Conservation (phyloP, 2,797 vertebrate genomes). For the Petrocephalus sullivani region DNA sequence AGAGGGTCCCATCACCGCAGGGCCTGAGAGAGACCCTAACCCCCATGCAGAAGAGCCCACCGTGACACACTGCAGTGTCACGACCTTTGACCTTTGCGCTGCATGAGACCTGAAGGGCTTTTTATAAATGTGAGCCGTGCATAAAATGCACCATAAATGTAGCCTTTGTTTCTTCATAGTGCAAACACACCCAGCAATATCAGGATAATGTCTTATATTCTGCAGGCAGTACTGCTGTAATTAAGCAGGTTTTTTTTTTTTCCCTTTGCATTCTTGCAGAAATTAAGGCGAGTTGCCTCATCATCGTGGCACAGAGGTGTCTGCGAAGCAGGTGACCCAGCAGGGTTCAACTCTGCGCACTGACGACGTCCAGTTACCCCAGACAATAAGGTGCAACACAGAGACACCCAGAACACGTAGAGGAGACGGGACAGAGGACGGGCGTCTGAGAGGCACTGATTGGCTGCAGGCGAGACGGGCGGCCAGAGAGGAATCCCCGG, state of each 20-base stretch:
- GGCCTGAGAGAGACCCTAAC: slow-evolving; percentile 32
- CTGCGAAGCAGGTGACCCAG: background rate
- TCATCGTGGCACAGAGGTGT: background rate
- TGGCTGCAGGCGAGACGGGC: background rate
- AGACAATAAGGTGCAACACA: background rate
- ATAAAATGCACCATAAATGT: background rate
- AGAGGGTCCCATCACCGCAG: slow-evolving; percentile 50
- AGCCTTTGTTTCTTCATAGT: background rate
- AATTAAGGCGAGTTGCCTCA: background rate
- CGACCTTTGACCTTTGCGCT: background rate
- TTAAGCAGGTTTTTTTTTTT: background rate
- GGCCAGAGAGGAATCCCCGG: background rate
- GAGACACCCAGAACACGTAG: background rate
- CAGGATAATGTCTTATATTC: background rate
- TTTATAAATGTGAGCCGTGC: background rate
- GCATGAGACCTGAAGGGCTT: background rate
- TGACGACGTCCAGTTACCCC: background rate
- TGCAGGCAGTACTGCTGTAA: background rate
- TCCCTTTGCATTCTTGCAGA: background rate
- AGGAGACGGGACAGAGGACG: background rate
- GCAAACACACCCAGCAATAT: background rate
- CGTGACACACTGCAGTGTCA: background rate
- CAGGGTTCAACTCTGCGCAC: background rate
- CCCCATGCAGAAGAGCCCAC: slow-evolving; percentile 25
- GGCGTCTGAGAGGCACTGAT: background rate